These are phyloP conservation scores for Hydractinia symbiolongicarpus DNA, from an alignment of 30 jellyfish, hydroid and myxozoan species.

Conservation along the genomic window DNA sequence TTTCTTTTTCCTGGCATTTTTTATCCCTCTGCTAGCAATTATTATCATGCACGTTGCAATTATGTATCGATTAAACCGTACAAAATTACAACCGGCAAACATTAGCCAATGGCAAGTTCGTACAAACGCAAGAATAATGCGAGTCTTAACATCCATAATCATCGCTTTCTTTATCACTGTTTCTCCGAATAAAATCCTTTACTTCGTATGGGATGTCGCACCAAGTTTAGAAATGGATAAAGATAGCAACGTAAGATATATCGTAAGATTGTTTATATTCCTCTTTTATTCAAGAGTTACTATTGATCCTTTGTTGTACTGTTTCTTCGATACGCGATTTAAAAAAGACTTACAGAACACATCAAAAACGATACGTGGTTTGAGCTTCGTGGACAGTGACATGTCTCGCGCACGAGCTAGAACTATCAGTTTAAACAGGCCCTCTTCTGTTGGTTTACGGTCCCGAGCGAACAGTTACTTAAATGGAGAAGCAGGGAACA, in stretches of 20 bases:
- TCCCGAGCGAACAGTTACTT: constrained; percentile 2
- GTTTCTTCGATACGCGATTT: constrained; percentile 38
- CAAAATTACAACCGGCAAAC: constrained; percentile 23
- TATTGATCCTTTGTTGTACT: constrained; percentile 28
- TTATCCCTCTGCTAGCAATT: constrained; percentile 22
- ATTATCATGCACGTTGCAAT: constrained; percentile 28
- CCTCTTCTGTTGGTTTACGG: background rate
- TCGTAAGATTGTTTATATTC: constrained; percentile 9
- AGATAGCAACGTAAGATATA: background rate
- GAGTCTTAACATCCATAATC: constrained; percentile 30
- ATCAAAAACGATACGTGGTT: background rate
- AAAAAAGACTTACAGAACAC: constrained; percentile 18
- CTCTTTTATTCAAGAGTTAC: constrained; percentile 32
- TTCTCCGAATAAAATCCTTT: constrained; percentile 18
- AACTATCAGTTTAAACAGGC: background rate
- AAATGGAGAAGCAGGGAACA: background rate
- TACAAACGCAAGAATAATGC: constrained; percentile 7
- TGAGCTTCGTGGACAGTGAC: constrained; percentile 19
- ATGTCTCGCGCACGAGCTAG: constrained; percentile 8
- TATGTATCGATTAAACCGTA: constrained; percentile 10
- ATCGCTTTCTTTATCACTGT: constrained; percentile 4
- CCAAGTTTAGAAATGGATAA: constrained; percentile 10
- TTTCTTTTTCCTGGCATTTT: constrained; percentile 10
- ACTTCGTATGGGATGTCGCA: constrained; percentile 30
- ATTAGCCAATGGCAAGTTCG: background rate